Conservation (phyloP, 2,888 invertebrate genomes). For the Tanytarsus gracilentus region DNA sequence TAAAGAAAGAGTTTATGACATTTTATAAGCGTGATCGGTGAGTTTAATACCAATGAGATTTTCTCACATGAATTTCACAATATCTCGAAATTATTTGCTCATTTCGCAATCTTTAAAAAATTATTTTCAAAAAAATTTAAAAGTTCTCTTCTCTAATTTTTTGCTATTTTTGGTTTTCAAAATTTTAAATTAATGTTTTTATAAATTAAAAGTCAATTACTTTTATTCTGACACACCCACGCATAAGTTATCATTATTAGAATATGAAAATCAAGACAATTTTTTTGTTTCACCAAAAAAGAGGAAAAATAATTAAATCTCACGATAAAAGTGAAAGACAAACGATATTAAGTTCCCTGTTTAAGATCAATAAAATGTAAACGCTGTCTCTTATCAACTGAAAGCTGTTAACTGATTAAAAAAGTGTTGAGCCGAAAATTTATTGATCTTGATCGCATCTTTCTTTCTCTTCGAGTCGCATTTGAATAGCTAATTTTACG, state of each 20-base stretch:
- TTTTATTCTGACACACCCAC: no score
- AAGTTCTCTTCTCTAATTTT: background rate
- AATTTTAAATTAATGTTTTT: no score
- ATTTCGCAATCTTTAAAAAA: background rate
- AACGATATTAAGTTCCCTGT: slow-evolving; percentile 1
- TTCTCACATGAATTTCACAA: no score
- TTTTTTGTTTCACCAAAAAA: no score
- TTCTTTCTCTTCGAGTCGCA: background rate
- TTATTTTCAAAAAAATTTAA: background rate
- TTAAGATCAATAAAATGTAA: slow-evolving; percentile 2
- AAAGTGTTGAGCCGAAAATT: slow-evolving; percentile 24
- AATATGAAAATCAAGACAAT: no score
- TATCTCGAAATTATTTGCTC: background rate
- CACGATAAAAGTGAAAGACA: no score
- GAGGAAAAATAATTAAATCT: no score
- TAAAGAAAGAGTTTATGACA: no score
- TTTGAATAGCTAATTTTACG: slow-evolving; percentile 13
- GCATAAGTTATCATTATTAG: no score
- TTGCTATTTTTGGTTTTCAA: background rate
- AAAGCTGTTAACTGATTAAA: slow-evolving; percentile 19
- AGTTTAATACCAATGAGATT: no score
- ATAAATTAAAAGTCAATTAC: no score
- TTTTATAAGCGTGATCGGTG: no score
- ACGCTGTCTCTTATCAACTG: slow-evolving; percentile 21
- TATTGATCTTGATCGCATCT: slow-evolving; percentile 25